Base-by-base conservation (phyloP, 2,888 invertebrate genomes). In the Dione juno region DNA sequence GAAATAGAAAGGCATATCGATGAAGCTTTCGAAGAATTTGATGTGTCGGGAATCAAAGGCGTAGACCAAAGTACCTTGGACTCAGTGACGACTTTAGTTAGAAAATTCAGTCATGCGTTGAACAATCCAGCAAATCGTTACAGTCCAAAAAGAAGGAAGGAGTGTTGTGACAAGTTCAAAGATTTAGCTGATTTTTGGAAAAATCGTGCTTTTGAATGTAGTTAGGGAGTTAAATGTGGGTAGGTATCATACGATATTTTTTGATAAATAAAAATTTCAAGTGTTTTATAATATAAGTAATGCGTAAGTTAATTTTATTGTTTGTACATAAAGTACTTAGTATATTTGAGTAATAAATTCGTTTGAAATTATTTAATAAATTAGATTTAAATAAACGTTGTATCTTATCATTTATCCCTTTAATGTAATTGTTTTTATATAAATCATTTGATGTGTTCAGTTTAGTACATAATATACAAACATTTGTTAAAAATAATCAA, bases 141-240 rank as follows among this genome's bases (percentile, higher is more conserved):
- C 43, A 86, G 79, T 72, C 86, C 89, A 0, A 80, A 88, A 52
- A 83, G 86, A 41, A 81, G 84, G 59, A 81, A 84, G 10, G 77
- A 86, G 77, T 86, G 90, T 58, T 85, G 84, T 77, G 86, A 84
- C 5, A 85, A 82, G 66, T 92, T 92, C 61, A 87, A 79, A 63
- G 90, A 92, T 19, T 78, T 92, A 40, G 85, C 90, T 0, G 88
- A 91, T 9, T 92, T 90, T 76, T 92, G 92, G 92, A 86, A 80
- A 52, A 84, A 76, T 41, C 79, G 79, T 1, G 82, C 85, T 0
- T 79, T 79, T 74, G 80, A 80, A 54, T 70, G 64, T 65, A 54
- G 64, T 67, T 66, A 70, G 3, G 48, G 45, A 68, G n/a, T 61
- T 5, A 37, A 48, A n/a, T 13, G 61, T 71, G 63, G 73, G 74